Percentiles rank a stretch among this genome's conserved stretches.
These are phyloP conservation scores for Lepilemur septentrionalis DNA, from an alignment of 2,797 vertebrate genomes.

Conservation along the genomic window DNA sequence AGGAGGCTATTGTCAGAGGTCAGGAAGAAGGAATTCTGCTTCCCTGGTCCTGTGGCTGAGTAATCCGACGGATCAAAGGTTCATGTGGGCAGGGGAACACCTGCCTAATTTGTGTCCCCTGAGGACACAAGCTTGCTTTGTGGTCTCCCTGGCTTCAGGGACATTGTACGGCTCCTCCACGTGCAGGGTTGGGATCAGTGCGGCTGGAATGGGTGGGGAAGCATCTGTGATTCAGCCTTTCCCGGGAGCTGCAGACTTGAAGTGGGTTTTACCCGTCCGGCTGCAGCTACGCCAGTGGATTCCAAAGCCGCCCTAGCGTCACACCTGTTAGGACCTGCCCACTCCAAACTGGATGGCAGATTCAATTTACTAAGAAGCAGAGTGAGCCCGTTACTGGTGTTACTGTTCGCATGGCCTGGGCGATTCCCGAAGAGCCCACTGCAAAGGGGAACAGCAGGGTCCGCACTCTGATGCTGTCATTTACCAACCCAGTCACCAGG, in stretches of 20 bases:
- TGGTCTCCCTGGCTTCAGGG: neutral
- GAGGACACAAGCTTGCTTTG: neutral
- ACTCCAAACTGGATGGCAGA: rapidly evolving
- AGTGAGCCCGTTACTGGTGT: rapidly evolving
- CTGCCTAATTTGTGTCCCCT: neutral
- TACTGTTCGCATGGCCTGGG: rapidly evolving
- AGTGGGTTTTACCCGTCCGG: no score
- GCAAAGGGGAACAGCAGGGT: neutral
- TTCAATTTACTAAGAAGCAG: neutral
- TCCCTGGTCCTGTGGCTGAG: rapidly evolving
- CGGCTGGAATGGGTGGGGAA: rapidly evolving
- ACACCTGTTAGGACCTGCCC: neutral
- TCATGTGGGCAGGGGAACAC: neutral
- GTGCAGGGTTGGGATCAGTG: rapidly evolving
- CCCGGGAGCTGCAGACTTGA: neutral
- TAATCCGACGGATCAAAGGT: neutral
- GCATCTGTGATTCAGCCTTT: rapidly evolving
- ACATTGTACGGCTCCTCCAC: neutral
- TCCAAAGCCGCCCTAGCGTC: neutral
- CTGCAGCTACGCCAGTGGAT: neutral
- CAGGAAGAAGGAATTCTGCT: rapidly evolving
- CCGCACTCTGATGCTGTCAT: rapidly evolving
- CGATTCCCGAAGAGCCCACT: rapidly evolving
- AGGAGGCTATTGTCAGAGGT: rapidly evolving
- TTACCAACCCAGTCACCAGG: neutral